Conservation (phyloP, 2,888 invertebrate genomes). For the Spilosoma lubricipeda region DNA sequence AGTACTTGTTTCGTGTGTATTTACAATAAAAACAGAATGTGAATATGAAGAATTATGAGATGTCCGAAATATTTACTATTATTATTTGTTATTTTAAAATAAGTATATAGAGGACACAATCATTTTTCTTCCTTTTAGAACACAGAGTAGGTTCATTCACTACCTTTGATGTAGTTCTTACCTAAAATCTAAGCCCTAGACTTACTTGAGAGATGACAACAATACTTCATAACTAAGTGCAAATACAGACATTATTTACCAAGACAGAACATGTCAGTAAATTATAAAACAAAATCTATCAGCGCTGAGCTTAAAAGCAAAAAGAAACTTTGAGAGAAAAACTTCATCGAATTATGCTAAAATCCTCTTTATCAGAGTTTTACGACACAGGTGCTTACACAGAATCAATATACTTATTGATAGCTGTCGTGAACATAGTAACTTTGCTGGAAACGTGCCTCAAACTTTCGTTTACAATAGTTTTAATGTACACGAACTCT, state of each 20-base stretch:
- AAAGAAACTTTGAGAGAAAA: constrained; percentile 17
- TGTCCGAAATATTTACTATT: no score
- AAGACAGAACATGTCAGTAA: neutral
- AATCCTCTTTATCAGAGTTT: constrained; percentile 65
- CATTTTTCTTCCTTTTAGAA: neutral
- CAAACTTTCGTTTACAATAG: constrained; percentile 6
- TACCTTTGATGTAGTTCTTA: neutral
- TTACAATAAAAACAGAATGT: no score
- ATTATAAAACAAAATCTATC: constrained; percentile 1
- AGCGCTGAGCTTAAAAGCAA: constrained; percentile 4
- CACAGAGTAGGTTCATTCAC: neutral
- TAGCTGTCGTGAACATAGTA: constrained; percentile 36
- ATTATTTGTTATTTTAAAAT: no score
- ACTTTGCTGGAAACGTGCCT: constrained; percentile 30
- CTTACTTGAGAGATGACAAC: neutral
- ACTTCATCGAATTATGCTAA: constrained; percentile 60
- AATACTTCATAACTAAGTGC: neutral
- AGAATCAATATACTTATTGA: constrained; percentile 56
- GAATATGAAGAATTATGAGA: no score
- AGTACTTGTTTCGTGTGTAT: no score
- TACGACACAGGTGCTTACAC: constrained; percentile 57
- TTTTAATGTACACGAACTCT: neutral
- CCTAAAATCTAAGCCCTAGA: neutral
- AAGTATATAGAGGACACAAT: neutral
- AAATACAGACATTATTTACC: neutral